Percentiles rank a stretch among this genome's conserved stretches.
These are phyloP conservation scores for Knipowitschia caucasica DNA, from an alignment of 2,797 vertebrate genomes.

Conservation along the genomic window DNA sequence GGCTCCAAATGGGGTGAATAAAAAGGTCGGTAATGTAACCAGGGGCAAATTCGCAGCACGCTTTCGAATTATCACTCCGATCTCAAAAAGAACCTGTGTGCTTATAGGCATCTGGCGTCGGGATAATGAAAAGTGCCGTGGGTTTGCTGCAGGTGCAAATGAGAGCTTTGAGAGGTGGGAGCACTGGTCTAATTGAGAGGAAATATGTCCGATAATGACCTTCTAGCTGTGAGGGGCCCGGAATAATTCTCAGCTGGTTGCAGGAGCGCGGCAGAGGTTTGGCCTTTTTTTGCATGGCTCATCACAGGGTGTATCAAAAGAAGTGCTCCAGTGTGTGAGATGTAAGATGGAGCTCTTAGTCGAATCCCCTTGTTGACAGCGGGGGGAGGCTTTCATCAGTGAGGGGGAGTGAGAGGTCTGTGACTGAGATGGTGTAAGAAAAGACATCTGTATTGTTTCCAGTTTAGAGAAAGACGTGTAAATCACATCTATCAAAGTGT, in stretches of 20 bases:
- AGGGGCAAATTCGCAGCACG: conserved; percentile 24
- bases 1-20: conserved; percentile 19
- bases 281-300: conserved; percentile 42
- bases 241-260: conserved; percentile 41
- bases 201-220: conserved; percentile 47
- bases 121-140: conserved; percentile 13
- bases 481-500: too few species aligned
- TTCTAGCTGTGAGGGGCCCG: conserved; percentile 25
- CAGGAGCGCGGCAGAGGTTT: conserved; percentile 22
- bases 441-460: background rate
- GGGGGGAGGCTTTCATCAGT: conserved; percentile 10
- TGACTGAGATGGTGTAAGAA: conserved; percentile 9
- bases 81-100: conserved; percentile 36
- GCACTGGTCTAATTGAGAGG: conserved; percentile 43
- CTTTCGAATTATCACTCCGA: conserved; percentile 28
- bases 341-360: conserved; percentile 19
- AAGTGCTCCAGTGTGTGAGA: conserved; percentile 20
- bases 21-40: conserved; percentile 31
- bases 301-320: conserved; percentile 43
- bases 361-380: conserved; percentile 29
- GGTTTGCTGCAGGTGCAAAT: conserved; percentile 35
- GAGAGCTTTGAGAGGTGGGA: conserved; percentile 27
- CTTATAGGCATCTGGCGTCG: conserved; percentile 3
- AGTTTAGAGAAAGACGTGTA: background rate
- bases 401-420: background rate